A percentile compares a stretch with the other conserved stretches of the same genome.
phyloP scores from a whole-genome alignment of 2,888 invertebrate species.

The Epirrhoe alternata region DNA sequence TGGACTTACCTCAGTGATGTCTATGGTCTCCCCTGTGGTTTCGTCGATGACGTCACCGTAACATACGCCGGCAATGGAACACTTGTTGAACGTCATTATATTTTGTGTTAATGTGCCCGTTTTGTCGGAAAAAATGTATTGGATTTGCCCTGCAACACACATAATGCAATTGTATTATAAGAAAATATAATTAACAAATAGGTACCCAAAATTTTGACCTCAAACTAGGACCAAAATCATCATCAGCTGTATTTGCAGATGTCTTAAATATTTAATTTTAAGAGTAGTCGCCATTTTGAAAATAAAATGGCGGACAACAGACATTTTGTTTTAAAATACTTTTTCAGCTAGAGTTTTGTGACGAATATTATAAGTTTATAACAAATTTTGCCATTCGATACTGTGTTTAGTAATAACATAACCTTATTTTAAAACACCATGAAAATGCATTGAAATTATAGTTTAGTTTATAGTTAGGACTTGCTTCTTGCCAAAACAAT shows the following conservation, averaged over 20 bases:
- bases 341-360: neutral
- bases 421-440: conserved; percentile 1
- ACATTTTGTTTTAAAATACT: neutral
- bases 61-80: conserved; percentile 95
- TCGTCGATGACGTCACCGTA: conserved; percentile 97
- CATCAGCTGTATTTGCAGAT: no score
- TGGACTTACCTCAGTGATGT: conserved; percentile 91
- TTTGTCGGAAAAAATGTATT: conserved; percentile 99
- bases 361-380: neutral
- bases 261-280: no score
- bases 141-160: conserved; percentile 91
- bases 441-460: conserved; percentile 2
- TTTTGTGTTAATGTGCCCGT: conserved; percentile 99
- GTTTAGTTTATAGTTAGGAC: conserved; percentile 16
- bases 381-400: neutral
- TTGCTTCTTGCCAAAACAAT: conserved; percentile 13
- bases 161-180: neutral
- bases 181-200: neutral
- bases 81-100: conserved; percentile 99
- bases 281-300: neutral
- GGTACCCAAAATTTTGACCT: no score
- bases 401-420: conserved; percentile 13
- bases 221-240: no score
- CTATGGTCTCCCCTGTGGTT: conserved; percentile 93
- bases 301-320: neutral